phyloP scores from a whole-genome alignment of 2,113 vertebrate genomes.

The Bufo bufo region DNA sequence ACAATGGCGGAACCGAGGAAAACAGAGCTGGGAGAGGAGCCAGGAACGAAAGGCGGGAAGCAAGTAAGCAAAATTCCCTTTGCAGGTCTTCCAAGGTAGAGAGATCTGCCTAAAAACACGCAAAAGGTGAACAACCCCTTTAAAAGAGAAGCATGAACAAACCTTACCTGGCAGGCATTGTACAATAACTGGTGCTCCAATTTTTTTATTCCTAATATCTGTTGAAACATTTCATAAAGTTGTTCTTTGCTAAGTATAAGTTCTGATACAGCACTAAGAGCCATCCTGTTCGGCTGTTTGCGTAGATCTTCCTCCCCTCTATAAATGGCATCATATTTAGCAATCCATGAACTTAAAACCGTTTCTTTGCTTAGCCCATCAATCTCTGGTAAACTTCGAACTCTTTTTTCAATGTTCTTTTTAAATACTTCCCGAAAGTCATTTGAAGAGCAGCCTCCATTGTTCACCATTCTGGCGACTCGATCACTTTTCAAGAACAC shows the following conservation, averaged over 20 bases:
- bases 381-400: conserved; percentile 94
- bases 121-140: no score
- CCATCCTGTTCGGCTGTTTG: conserved; percentile 82
- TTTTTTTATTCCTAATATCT: conserved; percentile 91
- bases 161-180: conserved; percentile 93
- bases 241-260: conserved; percentile 98
- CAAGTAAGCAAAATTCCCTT: no score
- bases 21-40: no score
- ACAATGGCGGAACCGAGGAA: no score
- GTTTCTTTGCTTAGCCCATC: conserved; percentile 98
- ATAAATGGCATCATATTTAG: conserved; percentile 94
- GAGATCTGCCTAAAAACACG: no score
- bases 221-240: conserved; percentile 98
- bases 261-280: conserved; percentile 88
- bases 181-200: conserved; percentile 96
- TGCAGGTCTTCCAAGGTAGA: no score
- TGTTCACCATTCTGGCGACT: conserved; percentile 93
- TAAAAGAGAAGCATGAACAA: no score
- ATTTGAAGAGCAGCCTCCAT: conserved; percentile 90
- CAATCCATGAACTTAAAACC: conserved; percentile 95
- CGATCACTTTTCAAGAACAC: conserved; percentile 95
- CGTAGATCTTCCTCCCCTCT: conserved; percentile 89
- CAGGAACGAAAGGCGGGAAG: no score
- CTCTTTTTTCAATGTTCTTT: conserved; percentile 95
- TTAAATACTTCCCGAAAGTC: conserved; percentile 97